These are phyloP conservation scores for Microcebus murinus DNA, from an alignment of 2,113 vertebrate species.

Conservation along the genomic window DNA sequence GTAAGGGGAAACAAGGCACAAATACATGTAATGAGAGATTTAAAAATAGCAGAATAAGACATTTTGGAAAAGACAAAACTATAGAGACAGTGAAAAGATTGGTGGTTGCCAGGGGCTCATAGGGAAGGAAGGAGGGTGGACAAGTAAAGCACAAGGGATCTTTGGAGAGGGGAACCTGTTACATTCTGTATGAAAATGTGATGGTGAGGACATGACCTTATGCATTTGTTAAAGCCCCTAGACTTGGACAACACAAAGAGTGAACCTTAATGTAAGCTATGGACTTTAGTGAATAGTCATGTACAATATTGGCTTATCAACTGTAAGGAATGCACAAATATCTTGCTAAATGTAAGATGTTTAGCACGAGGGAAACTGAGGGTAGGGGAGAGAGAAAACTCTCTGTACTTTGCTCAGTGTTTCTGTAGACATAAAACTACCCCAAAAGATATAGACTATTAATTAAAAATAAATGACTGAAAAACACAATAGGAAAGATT, in stretches of 20 bases:
- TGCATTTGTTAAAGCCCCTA: neutral
- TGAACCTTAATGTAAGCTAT: neutral
- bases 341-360: neutral
- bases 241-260: neutral
- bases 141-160: neutral
- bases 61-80: neutral
- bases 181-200: neutral
- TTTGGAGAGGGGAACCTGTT: neutral
- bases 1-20: neutral
- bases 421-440: neutral
- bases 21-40: neutral
- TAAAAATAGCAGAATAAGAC: neutral
- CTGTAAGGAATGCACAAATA: neutral
- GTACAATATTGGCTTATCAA: neutral
- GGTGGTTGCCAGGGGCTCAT: neutral
- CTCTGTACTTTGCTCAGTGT: neutral
- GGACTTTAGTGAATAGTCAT: neutral
- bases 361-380: neutral
- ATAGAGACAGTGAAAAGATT: neutral
- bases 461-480: neutral
- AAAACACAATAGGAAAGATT: neutral
- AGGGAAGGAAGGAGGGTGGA: neutral
- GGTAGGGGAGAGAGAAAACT: neutral
- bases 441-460: neutral
- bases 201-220: neutral